Conservation (phyloP, 2,888 invertebrate genomes). For the Caenorhabditis afra region DNA sequence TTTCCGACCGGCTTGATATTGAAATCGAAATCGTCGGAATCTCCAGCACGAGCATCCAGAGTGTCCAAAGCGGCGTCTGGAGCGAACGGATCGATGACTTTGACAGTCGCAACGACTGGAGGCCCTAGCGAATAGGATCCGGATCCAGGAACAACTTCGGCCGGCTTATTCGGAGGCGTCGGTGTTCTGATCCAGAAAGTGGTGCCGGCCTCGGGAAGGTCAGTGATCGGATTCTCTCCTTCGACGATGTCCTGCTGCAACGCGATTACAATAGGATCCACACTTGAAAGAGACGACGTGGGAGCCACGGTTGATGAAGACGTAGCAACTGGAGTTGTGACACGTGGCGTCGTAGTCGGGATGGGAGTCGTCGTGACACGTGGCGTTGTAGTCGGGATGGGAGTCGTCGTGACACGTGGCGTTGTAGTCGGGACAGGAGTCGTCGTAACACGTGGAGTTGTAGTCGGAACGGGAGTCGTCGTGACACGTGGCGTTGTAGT, state of each 20-base stretch:
- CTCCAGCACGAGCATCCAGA: not conserved
- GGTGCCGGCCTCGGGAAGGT: conserved; percentile 5
- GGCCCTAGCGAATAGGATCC: conserved; percentile 3
- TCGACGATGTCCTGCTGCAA: not conserved
- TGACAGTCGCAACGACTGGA: not conserved
- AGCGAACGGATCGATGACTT: conserved; percentile 7
- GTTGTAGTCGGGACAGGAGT: conserved; percentile 3
- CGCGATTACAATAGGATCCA: not conserved
- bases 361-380: not conserved
- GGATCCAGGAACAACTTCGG: conserved; percentile 2
- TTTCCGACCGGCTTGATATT: conserved; percentile 21
- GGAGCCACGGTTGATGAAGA: not conserved
- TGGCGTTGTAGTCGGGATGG: not conserved
- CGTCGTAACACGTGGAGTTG: not conserved
- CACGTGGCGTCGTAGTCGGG: not conserved
- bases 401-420: not conserved
- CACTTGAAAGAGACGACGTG: not conserved
- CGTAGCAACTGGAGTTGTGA: not conserved
- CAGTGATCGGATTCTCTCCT: not conserved
- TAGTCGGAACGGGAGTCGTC: not conserved
- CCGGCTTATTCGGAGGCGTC: conserved; percentile 26
- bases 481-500: not conserved
- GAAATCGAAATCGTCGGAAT: conserved; percentile 28
- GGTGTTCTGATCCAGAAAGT: conserved; percentile 47
- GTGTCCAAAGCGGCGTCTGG: conserved; percentile 30